These are phyloP conservation scores for Eupristina koningsbergeri DNA, from an alignment of 1,140 invertebrate species.

Conservation along the genomic window DNA sequence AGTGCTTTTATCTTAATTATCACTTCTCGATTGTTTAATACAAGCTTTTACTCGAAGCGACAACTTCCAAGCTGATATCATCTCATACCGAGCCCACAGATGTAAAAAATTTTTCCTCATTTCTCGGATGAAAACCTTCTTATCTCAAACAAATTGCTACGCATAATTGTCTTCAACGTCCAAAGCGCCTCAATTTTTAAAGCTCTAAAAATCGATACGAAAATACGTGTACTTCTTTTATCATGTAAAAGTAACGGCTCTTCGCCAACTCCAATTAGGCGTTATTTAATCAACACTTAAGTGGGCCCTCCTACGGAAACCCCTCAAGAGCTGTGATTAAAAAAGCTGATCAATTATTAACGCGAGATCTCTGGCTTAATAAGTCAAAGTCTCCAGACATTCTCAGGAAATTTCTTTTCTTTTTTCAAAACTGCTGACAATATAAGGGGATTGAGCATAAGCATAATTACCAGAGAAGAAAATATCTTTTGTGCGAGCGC, in stretches of 20 bases:
- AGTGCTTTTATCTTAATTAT: background rate
- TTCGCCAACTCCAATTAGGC: constrained; percentile 38
- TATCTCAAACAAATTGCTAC: too few relatives aligned
- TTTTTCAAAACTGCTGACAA: constrained; percentile 12
- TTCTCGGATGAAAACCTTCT: too few relatives aligned
- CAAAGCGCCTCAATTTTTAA: background rate
- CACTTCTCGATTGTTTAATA: background rate
- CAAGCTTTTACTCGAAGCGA: background rate
- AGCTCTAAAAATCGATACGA: background rate
- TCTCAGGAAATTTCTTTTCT: constrained; percentile 16
- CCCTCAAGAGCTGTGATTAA: constrained; percentile 46
- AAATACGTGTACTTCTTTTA: background rate
- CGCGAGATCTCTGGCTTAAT: constrained; percentile 25
- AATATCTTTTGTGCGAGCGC: constrained; percentile 36
- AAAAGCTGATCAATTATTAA: constrained; percentile 52
- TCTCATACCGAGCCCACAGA: too few relatives aligned
- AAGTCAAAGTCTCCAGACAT: constrained; percentile 29
- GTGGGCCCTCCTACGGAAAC: background rate
- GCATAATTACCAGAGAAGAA: constrained; percentile 48
- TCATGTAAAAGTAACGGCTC: background rate
- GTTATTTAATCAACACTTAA: constrained; percentile 49
- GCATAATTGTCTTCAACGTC: background rate
- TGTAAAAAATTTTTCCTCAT: too few relatives aligned
- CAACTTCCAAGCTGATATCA: too few relatives aligned
- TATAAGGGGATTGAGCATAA: constrained; percentile 30